Percentiles rank a stretch among this genome's conserved stretches.
These are phyloP conservation scores for Limnodromus scolopaceus DNA, from an alignment of 2,797 vertebrate genomes.

Conservation along the genomic window DNA sequence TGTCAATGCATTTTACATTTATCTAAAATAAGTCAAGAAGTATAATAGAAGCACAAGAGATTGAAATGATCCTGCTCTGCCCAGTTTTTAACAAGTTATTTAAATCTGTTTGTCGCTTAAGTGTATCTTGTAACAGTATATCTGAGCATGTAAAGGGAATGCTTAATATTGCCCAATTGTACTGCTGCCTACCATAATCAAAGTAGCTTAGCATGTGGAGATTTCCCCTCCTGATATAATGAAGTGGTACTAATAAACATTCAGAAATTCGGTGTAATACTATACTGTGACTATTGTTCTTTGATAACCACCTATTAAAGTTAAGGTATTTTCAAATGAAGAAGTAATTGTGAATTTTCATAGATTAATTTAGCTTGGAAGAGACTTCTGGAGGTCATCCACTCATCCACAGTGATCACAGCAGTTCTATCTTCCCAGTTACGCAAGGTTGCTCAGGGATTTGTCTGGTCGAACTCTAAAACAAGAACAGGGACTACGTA, in stretches of 20 bases:
- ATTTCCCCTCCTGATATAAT: neutral
- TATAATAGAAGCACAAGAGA: neutral
- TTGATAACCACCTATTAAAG: neutral
- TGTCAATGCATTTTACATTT: neutral
- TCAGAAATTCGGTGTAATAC: neutral
- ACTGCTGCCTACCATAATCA: neutral
- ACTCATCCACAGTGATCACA: neutral
- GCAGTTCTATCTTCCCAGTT: neutral
- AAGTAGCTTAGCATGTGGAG: neutral
- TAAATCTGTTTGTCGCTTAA: neutral
- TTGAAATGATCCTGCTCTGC: neutral
- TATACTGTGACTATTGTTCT: neutral
- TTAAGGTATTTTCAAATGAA: neutral
- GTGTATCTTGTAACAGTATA: neutral
- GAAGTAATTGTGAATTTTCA: neutral
- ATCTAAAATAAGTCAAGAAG: neutral
- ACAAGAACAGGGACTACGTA: neutral
- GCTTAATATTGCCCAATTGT: neutral
- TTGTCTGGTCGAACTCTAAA: neutral
- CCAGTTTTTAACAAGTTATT: neutral
- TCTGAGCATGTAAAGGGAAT: neutral
- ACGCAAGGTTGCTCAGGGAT: neutral
- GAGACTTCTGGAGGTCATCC: neutral
- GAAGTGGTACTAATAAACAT: neutral
- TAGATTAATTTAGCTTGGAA: neutral